phyloP scores from a whole-genome alignment of 2,113 vertebrate species.

The Salvelinus namaycush region DNA sequence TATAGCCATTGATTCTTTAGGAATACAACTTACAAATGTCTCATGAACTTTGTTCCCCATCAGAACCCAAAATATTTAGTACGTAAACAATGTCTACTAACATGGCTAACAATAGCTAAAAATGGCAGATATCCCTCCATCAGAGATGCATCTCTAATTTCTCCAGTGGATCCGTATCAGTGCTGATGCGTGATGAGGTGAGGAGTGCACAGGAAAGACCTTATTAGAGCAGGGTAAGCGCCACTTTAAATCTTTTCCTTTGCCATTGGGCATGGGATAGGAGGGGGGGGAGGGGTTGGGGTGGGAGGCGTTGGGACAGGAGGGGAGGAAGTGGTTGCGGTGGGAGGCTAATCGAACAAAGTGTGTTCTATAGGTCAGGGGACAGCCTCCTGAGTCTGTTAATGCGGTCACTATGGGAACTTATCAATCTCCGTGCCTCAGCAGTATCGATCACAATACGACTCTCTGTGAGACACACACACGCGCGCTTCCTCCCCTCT shows the following conservation, averaged over 20 bases:
- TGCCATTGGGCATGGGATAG: neutral
- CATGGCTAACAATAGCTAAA: no score
- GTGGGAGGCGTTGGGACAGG: no score
- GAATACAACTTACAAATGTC: no score
- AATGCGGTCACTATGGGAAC: slow-evolving; percentile 84
- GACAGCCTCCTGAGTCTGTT: slow-evolving; percentile 82
- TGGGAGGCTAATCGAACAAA: slow-evolving; percentile 68
- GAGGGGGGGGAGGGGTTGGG: no score
- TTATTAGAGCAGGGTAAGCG: slow-evolving; percentile 16
- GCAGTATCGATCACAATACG: slow-evolving; percentile 78
- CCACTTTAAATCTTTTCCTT: slow-evolving; percentile 27
- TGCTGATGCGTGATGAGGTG: neutral
- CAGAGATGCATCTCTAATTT: slow-evolving; percentile 18
- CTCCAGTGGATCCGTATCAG: neutral
- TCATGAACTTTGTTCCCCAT: no score
- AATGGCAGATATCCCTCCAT: no score
- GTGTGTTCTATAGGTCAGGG: slow-evolving; percentile 78
- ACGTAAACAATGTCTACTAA: no score
- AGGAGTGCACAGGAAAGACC: slow-evolving; percentile 15
- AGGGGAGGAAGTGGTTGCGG: slow-evolving; percentile 24
- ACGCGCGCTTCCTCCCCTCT: no score
- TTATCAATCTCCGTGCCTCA: slow-evolving; percentile 89
- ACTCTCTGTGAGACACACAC: neutral
- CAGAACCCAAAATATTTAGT: no score
- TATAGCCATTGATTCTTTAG: no score